Base-by-base conservation (phyloP, 2,113 vertebrate genomes). In the Mus spicilegus region DNA sequence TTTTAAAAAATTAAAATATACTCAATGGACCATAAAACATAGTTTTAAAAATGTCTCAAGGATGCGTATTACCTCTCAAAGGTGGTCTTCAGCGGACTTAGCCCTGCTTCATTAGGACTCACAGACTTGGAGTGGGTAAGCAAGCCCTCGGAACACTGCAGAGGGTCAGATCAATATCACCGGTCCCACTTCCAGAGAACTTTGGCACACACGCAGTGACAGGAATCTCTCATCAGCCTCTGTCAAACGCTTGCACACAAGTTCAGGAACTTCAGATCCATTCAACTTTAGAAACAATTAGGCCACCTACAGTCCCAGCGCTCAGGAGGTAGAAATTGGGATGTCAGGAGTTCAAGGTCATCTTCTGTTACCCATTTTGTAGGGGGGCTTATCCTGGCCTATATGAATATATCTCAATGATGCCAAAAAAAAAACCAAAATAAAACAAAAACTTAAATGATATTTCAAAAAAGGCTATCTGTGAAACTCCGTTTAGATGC, bases 31-130 rank as follows among this genome's bases (percentile, higher is more conserved):
- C 22, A 39, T 2, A 49, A 73, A 67, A 54, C 10, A 61, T 26
- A 63, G 39, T 49, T 93, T 87, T 82, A 17, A 46, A 94, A 94
- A n/a, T 17, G 30, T 51, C 63, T 89, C 89, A 76, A 92, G 26
- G 65, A 20, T 65, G 49, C 73, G 67, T 26, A 54, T 56, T 78
- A 4, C 39, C 89, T 92, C 61, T 36, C 46, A 36, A 92, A 95
- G 56, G 26, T 76, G 28, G 5, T 70, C 19, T 36, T 89, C 46
- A 12, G 22, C 13, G 8, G 12, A 49, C 20, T 36, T 46, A 30
- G 12, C 7, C 9, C 2, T 8, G 7, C 36, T 30, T n/a, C 33
- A 20, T 14, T 20, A 54, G 46, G 58, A 42, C 46, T 13, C 28
- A 30, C 3, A 65, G n/a, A n/a, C 67, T 63, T 19, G 5, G 7